Conservation (phyloP, 92 coral and sea anemone species). For the Actinernus sp. region DNA sequence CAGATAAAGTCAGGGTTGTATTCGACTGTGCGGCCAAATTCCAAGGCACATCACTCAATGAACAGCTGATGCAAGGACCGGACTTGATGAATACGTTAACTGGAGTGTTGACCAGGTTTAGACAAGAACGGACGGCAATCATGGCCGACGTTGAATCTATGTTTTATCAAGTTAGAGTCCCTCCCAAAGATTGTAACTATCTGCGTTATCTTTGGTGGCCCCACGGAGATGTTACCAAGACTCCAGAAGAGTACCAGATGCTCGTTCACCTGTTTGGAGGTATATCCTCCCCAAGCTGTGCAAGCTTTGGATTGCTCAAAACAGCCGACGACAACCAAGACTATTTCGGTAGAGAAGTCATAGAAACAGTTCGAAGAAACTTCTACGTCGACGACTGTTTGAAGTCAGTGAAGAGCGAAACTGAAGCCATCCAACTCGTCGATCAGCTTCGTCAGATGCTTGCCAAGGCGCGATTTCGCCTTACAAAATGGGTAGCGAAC, state of each 20-base stretch:
- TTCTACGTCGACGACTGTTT: constrained; percentile 55
- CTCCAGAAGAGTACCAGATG: constrained; percentile 41
- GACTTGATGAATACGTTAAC: constrained; percentile 39
- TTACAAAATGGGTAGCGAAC: too few species aligned
- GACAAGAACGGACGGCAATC: constrained; percentile 44
- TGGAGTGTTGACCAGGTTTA: constrained; percentile 53
- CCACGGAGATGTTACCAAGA: constrained; percentile 6
- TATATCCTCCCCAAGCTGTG: too few species aligned
- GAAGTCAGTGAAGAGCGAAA: too few species aligned
- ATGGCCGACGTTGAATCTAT: constrained; percentile 61
- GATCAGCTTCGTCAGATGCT: too few species aligned
- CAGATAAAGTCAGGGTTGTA: constrained; percentile 38
- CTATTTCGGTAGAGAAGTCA: too few species aligned
- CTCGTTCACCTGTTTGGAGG: constrained; percentile 38
- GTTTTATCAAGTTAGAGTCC: constrained; percentile 56
- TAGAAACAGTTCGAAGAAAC: too few species aligned
- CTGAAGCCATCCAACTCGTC: too few species aligned
- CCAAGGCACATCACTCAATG: constrained; percentile 38
- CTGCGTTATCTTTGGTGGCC: constrained; percentile 59
- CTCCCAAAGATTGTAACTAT: constrained; percentile 41
- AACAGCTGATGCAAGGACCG: constrained; percentile 41
- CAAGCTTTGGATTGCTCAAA: too few species aligned
- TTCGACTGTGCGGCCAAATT: constrained; percentile 55
- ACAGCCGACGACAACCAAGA: too few species aligned
- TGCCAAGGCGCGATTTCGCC: too few species aligned